phyloP scores from a whole-genome alignment of 2,888 invertebrate species.

The Pachydiplax longipennis region DNA sequence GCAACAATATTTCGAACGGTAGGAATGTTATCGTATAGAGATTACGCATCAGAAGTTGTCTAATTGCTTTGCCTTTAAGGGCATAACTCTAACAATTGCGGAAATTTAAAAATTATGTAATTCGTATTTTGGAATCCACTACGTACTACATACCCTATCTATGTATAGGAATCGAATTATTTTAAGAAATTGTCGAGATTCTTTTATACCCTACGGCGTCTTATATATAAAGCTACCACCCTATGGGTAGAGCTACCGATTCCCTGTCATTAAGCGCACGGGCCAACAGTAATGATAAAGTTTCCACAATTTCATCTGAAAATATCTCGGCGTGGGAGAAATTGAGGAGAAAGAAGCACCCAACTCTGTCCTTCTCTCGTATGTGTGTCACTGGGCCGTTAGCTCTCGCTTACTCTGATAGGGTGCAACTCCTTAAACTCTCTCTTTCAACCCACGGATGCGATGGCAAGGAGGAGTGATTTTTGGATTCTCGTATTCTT shows the following conservation, averaged over 20 bases:
- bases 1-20: too few relatives aligned
- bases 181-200: too few relatives aligned
- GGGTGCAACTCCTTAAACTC: slow-evolving; percentile 1
- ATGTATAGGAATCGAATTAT: too few relatives aligned
- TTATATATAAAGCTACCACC: background rate
- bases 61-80: too few relatives aligned
- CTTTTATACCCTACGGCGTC: too few relatives aligned
- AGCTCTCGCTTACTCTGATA: background rate
- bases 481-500: too few relatives aligned
- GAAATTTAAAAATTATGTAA: too few relatives aligned
- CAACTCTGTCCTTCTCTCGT: background rate
- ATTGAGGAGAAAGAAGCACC: background rate
- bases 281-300: background rate
- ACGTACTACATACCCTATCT: too few relatives aligned
- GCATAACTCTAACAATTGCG: too few relatives aligned
- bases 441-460: slow-evolving; percentile 39
- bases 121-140: too few relatives aligned
- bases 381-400: slow-evolving; percentile 40
- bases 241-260: background rate
- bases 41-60: too few relatives aligned
- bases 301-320: background rate
- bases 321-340: background rate
- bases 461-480: background rate
- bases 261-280: background rate
- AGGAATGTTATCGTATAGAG: too few relatives aligned